Evolutionary conservation across 1,140 invertebrate species (phyloP).

Genomic region (Lutraria rhynchaena): DNA sequence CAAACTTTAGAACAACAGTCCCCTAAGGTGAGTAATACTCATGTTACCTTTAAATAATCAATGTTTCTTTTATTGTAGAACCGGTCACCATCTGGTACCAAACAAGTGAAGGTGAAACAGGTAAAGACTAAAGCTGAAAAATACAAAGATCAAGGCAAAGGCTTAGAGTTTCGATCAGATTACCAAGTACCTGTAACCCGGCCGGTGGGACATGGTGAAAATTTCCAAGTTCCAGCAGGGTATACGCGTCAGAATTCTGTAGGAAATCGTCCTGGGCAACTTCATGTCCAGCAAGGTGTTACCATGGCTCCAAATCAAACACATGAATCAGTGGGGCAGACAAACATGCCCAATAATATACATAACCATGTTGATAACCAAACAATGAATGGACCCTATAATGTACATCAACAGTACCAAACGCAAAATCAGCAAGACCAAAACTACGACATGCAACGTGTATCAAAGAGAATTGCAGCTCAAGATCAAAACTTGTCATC

Average conservation of each 20-base stretch:
- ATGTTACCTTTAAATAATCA: too few relatives aligned
- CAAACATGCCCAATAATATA: constrained; percentile 1
- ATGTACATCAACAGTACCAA: constrained; percentile 33
- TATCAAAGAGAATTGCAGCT: constrained; percentile 27
- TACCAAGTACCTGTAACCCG: constrained; percentile 43
- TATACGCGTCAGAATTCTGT: constrained; percentile 32
- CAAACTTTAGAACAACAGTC: too few relatives aligned
- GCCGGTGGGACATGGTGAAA: background rate
- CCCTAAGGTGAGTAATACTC: too few relatives aligned
- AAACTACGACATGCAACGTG: constrained; percentile 41
- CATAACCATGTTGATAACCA: constrained; percentile 21
- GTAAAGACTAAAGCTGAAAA: constrained; percentile 69
- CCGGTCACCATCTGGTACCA: constrained; percentile 7
- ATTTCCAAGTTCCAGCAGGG: constrained; percentile 22
- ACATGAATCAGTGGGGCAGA: constrained; percentile 5
- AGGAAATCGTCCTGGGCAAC: background rate
- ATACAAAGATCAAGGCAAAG: constrained; percentile 67
- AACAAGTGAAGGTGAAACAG: constrained; percentile 58
- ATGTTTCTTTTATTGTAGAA: constrained; percentile 12
- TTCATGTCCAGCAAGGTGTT: constrained; percentile 4
- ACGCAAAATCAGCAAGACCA: constrained; percentile 31
- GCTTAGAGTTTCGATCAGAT: constrained; percentile 67
- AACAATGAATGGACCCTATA: constrained; percentile 54
- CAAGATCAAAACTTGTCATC: constrained; percentile 37
- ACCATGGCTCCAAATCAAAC: background rate